Conservation (phyloP, 92 coral and sea anemone species). For the Ricordea florida region DNA sequence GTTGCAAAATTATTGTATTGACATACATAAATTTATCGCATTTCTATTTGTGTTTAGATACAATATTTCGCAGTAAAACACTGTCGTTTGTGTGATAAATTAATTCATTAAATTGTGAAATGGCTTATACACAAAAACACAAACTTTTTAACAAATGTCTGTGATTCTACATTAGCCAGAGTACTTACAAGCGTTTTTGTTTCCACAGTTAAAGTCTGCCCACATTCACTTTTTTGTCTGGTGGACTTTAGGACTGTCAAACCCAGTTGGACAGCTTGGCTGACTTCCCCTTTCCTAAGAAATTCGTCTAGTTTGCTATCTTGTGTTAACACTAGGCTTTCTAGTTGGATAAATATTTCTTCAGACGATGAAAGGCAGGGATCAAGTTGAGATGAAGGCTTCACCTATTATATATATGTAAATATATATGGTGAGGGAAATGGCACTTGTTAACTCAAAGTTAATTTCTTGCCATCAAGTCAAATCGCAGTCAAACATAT, state of each 20-base stretch:
- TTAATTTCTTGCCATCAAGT: neutral
- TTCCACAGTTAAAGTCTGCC: neutral
- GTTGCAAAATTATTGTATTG: no score
- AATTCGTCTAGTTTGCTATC: neutral
- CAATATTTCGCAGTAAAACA: no score
- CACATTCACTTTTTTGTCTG: neutral
- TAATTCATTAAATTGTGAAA: no score
- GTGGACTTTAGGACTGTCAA: neutral
- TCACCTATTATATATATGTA: neutral
- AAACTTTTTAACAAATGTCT: no score
- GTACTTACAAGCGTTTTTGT: neutral
- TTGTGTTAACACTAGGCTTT: neutral
- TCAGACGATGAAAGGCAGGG: slow-evolving; percentile 1
- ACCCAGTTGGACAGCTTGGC: neutral
- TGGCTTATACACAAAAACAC: no score
- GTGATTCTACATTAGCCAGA: neutral
- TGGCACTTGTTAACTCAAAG: neutral
- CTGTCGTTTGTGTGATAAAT: no score
- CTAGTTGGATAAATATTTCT: neutral
- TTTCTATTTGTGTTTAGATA: no score
- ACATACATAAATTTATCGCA: no score
- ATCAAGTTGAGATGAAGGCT: slow-evolving; percentile 1
- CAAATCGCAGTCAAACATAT: neutral
- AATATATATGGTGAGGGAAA: neutral
- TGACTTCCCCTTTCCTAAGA: neutral